Evolutionary conservation across 2,113 vertebrate species (phyloP), one percentile per base, ranked within the genome.

Genomic region (Catharus bicknelli): DNA sequence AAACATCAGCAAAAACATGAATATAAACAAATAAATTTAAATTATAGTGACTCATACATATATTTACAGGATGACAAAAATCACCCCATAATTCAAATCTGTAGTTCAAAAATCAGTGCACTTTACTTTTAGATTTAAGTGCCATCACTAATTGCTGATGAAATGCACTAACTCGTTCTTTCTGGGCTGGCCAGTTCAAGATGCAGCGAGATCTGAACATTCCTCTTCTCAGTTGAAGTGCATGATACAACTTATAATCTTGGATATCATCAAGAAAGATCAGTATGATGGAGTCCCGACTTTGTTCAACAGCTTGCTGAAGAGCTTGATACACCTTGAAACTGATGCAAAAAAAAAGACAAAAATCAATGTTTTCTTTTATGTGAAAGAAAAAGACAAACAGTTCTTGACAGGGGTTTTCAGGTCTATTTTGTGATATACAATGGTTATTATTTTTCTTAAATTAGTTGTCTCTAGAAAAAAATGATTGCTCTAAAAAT

Each of bases 291-390:
- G 99, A 98, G 95, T 99, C 98, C 21, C 98, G 97, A 93, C 98
- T 99, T 95, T 98, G 98, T 96, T 99, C 99, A 73, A 99, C 97
- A 81, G 98, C 98, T 98, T 99, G 98, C 82, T 98, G 98, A 90
- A 99, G 95, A 29, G 99, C 99, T 6, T 99, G 98, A 50, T 99
- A 97, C 13, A 98, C 98, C 95, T 98, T 99, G 95, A 99, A 99
- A 82, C 99, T 99, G 95, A 86, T 92, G 54, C 26, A 92, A 63
- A 94, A 95, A 50, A 83, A 45, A 83, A 69, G 47, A 64, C n/a
- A 85, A 38, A 83, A 69, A 66, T 30, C 36, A 18, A 8, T 7
- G 2, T 15, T 43, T 90, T 58, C 9, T 83, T 83, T 74, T 55
- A 48, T 4, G 13, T 27, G 14, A 18, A 7, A 45, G 30, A 22